These are phyloP conservation scores for Sebastes fasciatus DNA, from an alignment of 2,113 vertebrate species.

Conservation along the genomic window DNA sequence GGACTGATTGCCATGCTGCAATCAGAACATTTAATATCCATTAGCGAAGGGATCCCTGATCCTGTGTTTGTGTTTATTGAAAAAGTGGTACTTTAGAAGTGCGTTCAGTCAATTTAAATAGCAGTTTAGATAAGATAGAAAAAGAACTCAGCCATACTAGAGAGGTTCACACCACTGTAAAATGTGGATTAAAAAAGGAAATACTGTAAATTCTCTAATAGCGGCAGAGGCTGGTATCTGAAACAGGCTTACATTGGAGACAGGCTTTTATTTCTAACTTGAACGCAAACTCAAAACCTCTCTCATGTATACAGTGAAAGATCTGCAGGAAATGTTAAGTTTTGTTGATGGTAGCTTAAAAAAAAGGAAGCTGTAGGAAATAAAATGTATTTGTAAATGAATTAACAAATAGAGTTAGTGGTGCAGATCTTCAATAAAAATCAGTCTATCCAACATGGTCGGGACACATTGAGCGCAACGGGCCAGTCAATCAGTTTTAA, in stretches of 20 bases:
- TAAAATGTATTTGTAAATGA: too few species aligned
- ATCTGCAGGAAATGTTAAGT: background rate
- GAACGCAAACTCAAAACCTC: background rate
- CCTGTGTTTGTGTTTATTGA: conserved; percentile 50
- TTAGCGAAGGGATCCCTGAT: conserved; percentile 46
- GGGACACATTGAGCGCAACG: too few species aligned
- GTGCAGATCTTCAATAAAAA: too few species aligned
- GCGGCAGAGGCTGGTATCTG: background rate
- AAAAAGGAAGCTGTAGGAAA: too few species aligned
- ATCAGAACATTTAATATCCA: conserved; percentile 81
- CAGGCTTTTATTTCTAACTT: background rate
- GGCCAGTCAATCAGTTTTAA: too few species aligned
- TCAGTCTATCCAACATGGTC: too few species aligned
- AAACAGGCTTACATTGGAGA: background rate
- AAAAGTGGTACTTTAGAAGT: conserved; percentile 21
- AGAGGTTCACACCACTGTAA: background rate
- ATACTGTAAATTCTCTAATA: background rate
- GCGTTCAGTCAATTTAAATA: too few species aligned
- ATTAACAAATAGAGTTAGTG: too few species aligned
- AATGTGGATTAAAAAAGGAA: background rate
- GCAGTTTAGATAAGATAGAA: conserved; percentile 34
- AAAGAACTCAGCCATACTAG: conserved; percentile 18
- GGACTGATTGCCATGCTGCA: conserved; percentile 68
- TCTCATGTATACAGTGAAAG: background rate
- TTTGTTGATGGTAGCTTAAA: background rate